Conservation (phyloP, 2,113 vertebrate species). For the Pelobates fuscus region DNA sequence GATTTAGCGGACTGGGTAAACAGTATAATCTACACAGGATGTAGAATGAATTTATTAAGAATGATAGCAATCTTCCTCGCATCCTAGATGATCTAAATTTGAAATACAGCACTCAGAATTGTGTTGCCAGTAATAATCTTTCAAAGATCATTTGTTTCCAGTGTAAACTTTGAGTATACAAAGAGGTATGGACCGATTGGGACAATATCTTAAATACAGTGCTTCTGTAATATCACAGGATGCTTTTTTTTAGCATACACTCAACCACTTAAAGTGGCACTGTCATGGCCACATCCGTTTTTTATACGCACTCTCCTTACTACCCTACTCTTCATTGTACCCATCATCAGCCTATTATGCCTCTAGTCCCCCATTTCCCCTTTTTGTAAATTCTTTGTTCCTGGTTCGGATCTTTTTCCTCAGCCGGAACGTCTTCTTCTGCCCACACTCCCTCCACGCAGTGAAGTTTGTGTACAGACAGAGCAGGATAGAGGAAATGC, state of each 20-base stretch:
- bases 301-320: no score
- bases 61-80: neutral
- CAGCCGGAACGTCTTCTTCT: no score
- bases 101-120: neutral
- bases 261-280: neutral
- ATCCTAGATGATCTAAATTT: neutral
- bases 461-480: no score
- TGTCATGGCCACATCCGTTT: no score
- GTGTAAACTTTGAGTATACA: neutral
- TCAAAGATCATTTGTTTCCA: neutral
- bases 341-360: no score
- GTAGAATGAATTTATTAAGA: conserved; percentile 8
- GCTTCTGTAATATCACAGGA: neutral
- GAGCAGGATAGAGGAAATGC: no score
- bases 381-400: no score
- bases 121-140: conserved; percentile 4
- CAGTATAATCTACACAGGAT: neutral
- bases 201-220: neutral
- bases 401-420: no score
- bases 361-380: no score
- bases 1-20: neutral
- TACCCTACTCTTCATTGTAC: no score
- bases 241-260: neutral
- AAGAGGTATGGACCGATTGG: neutral
- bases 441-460: no score